Conservation (phyloP, 2,797 vertebrate species). For the Ataeniobius toweri region DNA sequence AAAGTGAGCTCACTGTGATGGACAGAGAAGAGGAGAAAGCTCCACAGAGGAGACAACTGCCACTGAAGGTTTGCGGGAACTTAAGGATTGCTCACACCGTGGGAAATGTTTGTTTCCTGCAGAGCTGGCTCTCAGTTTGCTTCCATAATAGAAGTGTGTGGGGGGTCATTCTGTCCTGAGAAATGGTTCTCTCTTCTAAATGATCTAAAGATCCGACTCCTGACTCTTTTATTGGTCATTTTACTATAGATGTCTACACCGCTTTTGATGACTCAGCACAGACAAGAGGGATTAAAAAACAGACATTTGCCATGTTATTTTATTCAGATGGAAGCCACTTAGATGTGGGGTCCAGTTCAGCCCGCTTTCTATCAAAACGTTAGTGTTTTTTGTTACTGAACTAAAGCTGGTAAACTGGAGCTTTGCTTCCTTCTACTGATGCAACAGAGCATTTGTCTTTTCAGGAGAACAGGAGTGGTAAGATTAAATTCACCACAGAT, state of each 20-base stretch:
- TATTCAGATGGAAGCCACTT: constrained; percentile 35
- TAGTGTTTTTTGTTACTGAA: constrained; percentile 54
- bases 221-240: constrained; percentile 35
- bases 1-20: constrained; percentile 62
- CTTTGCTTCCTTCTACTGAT: constrained; percentile 50
- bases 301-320: constrained; percentile 48
- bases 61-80: constrained; percentile 54
- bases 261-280: constrained; percentile 40
- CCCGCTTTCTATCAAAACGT: constrained; percentile 58
- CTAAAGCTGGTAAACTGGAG: constrained; percentile 64
- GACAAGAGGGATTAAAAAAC: constrained; percentile 27
- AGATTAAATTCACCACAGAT: neutral
- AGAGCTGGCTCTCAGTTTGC: constrained; percentile 19
- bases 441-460: constrained; percentile 60
- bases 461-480: constrained; percentile 33
- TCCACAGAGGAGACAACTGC: constrained; percentile 57
- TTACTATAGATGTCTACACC: constrained; percentile 14
- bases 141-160: constrained; percentile 45
- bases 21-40: constrained; percentile 50
- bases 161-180: constrained; percentile 43
- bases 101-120: constrained; percentile 63
- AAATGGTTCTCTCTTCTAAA: constrained; percentile 34
- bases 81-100: constrained; percentile 59
- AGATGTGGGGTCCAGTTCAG: constrained; percentile 63
- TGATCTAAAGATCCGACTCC: constrained; percentile 48